Evolutionary conservation across 2,888 invertebrate genomes (phyloP), one percentile per base, ranked within the genome.

Genomic region (Pegoplata infirma): DNA sequence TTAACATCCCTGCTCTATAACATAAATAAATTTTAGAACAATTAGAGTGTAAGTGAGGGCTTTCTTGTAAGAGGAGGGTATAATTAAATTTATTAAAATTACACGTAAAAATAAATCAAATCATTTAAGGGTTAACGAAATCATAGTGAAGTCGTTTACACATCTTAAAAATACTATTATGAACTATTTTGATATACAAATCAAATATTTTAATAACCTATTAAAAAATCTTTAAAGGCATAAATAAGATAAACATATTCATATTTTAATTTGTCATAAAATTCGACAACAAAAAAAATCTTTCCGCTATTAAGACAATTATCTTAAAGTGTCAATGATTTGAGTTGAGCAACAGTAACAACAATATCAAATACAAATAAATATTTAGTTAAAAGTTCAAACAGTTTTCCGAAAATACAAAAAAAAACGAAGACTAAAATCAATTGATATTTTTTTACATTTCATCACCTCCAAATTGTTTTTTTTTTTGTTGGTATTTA

Each of bases 321-420:
- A 66, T 74, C 28, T 66, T 14, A 28, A 66, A 71, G 75, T 75
- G 75, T 67, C 66, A 75, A 61, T 44, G 69, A 77, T 74, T 74
- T 66, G 44, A 56, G 59, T 17, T n/a, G 10, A n/a, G n/a, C 40
- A 53, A 36, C n/a, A n/a, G 46, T 14, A 21, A 6, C 58, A 40
- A 23, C 64, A 28, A 32, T 40, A 64, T 66, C 53, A 59, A 32
- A 55, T 28, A 25, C 56, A 64, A 71, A 21, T 23, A 67, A 79
- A 79, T 72, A 72, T 75, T 67, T 63, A 40, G 53, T 44, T 73
- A 71, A 71, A 71, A 71, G n/a, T 72, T 79, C 71, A 79, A 79
- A 76, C 28, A 63, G 49, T 69, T 76, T 76, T 4, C 51, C 51
- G 51, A 25, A 51, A 55, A 67, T 25, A 25, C 36, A 56, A 17